These are phyloP conservation scores for Dorcus parallelipipedus DNA, from an alignment of 2,888 invertebrate genomes.

Conservation along the genomic window DNA sequence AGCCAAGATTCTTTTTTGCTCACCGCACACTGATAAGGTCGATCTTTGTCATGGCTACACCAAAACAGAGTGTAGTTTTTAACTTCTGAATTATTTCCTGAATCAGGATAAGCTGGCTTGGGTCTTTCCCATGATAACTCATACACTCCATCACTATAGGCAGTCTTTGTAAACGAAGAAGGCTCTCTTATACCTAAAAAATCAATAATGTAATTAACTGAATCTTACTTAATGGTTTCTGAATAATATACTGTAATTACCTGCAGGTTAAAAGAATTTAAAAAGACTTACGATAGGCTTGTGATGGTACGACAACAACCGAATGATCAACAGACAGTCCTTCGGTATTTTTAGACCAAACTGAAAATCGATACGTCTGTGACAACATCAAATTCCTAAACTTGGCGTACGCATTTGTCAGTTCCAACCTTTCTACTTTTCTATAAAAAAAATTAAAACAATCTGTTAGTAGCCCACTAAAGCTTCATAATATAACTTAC, in stretches of 20 bases:
- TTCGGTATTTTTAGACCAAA: slow-evolving; percentile 60
- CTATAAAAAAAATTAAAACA: not conserved
- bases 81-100: too few relatives aligned
- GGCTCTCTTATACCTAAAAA: slow-evolving; percentile 31
- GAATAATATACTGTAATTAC: too few relatives aligned
- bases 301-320: slow-evolving; percentile 59
- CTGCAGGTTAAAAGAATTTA: not conserved
- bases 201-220: not conserved
- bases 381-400: slow-evolving; percentile 52
- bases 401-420: slow-evolving; percentile 59
- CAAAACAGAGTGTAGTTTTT: slow-evolving; percentile 79
- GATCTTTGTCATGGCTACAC: slow-evolving; percentile 46
- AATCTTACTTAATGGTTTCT: not conserved
- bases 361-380: slow-evolving; percentile 53
- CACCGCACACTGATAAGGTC: slow-evolving; percentile 46
- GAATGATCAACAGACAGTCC: slow-evolving; percentile 59
- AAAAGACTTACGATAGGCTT: slow-evolving; percentile 50
- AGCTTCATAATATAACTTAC: too few relatives aligned
- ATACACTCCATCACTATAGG: slow-evolving; percentile 67
- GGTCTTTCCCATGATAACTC: slow-evolving; percentile 73
- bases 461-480: too few relatives aligned
- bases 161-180: slow-evolving; percentile 40
- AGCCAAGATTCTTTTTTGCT: slow-evolving; percentile 18
- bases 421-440: slow-evolving; percentile 40
- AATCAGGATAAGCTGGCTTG: slow-evolving; percentile 26